Evolutionary conservation across 2,113 vertebrate species (phyloP), one percentile per base, ranked within the genome.

Genomic region (Acanthochromis polyacanthus): DNA sequence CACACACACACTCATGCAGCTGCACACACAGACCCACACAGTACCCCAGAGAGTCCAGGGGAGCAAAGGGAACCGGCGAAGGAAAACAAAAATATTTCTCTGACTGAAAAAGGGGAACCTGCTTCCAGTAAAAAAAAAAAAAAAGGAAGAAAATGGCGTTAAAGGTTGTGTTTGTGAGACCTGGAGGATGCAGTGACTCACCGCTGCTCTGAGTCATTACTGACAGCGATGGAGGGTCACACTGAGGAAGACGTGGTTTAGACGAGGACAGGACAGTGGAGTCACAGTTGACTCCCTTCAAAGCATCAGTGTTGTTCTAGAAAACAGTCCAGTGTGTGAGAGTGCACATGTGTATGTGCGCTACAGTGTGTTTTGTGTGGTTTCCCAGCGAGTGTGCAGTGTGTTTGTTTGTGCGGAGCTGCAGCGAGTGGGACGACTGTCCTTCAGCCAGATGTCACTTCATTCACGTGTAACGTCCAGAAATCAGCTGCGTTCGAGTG

Each of bases 61-160:
- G 62, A 88, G 73, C 38, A 62, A 58, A 82, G 60, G 62, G 64
- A 85, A 60, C 61, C n/a, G 51, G 76, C 46, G 69, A 58, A 68
- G 52, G 46, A 91, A 88, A 90, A 90, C 79, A 64, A 84, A 91
- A 85, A 86, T 71, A 85, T 84, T 85, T 79, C 78, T 85, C 53
- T 59, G 59, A 68, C 81, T 80, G 81, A 88, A 87, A 78, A 78
- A 72, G 52, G 53, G 62, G 85, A 84, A 85, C 81, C 62, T 89
- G 85, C 80, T 91, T 87, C 83, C 82, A 83, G 81, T 87, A 82
- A 87, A 73, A 57, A 66, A 75, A 70, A 22, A 55, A 22, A 11
- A 15, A 60, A 4, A 55, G 61, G 32, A 56, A 69, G 73, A 68
- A 23, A 55, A 22, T 12, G 14, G 19, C 64, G 28, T 71, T 75